Base-by-base conservation (phyloP, 1,140 invertebrate genomes). In the Rhopalosiphum maidis region DNA sequence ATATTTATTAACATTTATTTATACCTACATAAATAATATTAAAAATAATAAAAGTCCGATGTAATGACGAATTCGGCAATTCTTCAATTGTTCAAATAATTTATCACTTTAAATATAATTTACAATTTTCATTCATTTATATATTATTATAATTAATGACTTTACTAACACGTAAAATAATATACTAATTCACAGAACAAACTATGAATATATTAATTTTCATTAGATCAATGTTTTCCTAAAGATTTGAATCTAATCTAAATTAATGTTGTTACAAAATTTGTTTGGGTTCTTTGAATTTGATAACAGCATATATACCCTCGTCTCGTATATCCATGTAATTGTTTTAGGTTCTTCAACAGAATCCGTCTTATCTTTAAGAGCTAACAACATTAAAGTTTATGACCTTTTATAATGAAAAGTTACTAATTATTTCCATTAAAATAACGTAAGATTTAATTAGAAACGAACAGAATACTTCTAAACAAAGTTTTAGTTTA, bases 251-350 rank as follows among this genome's bases (percentile, higher is more conserved):
- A 90, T 90, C 89, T 68, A 68, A 68, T 90, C 88, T 90, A 90
- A 90, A 90, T 90, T 90, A 90, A 90, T 68, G 55, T 90, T 68
- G 37, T 68, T 90, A 68, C 89, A 18, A 68, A 90, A 90, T 90
- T 90, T 90, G 89, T 68, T 90, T 68, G 89, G 89, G 55, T 43
- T 90, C 55, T 68, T 68, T 43, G 89, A 68, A 68, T 90, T 90
- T 90, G 89, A 90, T 90, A 90, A 90, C 54, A 43, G 23, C n/a
- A 55, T 89, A 86, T 86, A 55, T 89, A 87, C 43, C 54, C 54
- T 68, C 89, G 54, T 90, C 35, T 60, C 54, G 89, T 68, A 68
- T 90, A 68, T 60, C n/a, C 37, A 68, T 60, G n/a, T 90, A 60
- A 68, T 90, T 68, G 89, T 90, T 60, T 55, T 43, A 68, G 54